Conservation (phyloP, 2,113 vertebrate species). For the Bubo bubo region DNA sequence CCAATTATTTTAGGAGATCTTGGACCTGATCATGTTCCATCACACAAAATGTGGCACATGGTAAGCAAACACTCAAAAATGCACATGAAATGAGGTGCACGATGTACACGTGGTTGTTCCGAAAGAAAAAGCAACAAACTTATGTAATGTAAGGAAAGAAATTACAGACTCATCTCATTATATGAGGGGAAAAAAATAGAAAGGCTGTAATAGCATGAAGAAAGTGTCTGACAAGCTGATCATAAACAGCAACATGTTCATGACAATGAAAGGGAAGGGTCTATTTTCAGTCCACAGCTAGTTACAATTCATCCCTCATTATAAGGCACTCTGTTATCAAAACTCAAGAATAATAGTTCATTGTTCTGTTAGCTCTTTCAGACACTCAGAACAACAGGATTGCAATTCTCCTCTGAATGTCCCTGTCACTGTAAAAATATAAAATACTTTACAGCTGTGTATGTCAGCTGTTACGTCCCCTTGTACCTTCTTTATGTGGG, state of each 20-base stretch:
- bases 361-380: conserved; percentile 28
- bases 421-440: not conserved
- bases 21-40: not conserved
- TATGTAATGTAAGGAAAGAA: not conserved
- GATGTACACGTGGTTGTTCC: accelerated
- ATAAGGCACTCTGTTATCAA: conserved; percentile 11
- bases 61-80: not conserved
- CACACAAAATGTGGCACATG: not conserved
- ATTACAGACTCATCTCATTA: not conserved
- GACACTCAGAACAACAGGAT: not conserved
- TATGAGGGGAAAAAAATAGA: not conserved
- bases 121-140: not conserved
- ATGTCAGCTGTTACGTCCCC: not conserved
- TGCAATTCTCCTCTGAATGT: not conserved
- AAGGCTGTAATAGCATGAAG: not conserved
- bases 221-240: not conserved
- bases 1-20: conserved; percentile 48
- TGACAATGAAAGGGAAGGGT: not conserved
- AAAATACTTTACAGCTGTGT: not conserved
- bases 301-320: not conserved
- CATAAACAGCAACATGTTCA: not conserved
- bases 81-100: not conserved
- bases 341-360: not conserved
- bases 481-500: not conserved
- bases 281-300: not conserved